Percentiles rank a stretch among this genome's conserved stretches.
Conservation (phyloP, 2,888 invertebrate species). For the Mythimna vitellina region DNA sequence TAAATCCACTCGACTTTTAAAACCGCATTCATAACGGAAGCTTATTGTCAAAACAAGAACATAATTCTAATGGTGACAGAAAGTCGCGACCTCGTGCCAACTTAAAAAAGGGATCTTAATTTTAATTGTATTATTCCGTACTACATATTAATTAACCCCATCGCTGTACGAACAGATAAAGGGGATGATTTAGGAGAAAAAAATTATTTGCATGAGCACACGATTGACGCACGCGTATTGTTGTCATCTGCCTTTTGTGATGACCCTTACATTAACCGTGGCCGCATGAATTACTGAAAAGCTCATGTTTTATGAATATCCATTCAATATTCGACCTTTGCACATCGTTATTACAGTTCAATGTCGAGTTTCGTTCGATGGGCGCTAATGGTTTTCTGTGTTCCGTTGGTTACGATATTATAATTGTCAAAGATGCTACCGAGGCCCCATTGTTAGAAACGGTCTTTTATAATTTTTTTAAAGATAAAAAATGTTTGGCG, state of each 20-base stretch:
- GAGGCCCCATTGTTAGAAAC: conserved; percentile 86
- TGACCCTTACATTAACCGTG: conserved; percentile 89
- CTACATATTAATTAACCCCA: conserved; percentile 91
- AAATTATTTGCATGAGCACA: conserved; percentile 90
- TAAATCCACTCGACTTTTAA: conserved; percentile 84
- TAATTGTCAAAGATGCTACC: conserved; percentile 91
- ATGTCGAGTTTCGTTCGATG: conserved; percentile 65
- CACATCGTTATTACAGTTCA: conserved; percentile 75
- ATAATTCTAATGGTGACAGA: conserved; percentile 89
- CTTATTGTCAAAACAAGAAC: conserved; percentile 86
- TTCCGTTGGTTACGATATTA: conserved; percentile 82
- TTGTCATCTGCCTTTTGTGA: conserved; percentile 90
- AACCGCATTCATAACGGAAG: conserved; percentile 81
- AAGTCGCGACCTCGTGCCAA: conserved; percentile 88
- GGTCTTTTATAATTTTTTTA: conserved; percentile 89
- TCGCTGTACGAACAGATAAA: conserved; percentile 86
- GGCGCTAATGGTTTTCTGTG: conserved; percentile 76
- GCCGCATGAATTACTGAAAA: conserved; percentile 73
- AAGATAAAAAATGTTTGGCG: conserved; percentile 90
- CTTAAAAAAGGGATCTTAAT: conserved; percentile 85
- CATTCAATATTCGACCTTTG: conserved; percentile 76
- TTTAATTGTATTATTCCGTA: conserved; percentile 88
- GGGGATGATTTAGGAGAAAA: conserved; percentile 89
- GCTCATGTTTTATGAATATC: conserved; percentile 66
- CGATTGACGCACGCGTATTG: conserved; percentile 90